A percentile compares a stretch with the other conserved stretches of the same genome.
Conservation (phyloP, 2,113 vertebrate genomes). For the Microcebus lehilahytsara region DNA sequence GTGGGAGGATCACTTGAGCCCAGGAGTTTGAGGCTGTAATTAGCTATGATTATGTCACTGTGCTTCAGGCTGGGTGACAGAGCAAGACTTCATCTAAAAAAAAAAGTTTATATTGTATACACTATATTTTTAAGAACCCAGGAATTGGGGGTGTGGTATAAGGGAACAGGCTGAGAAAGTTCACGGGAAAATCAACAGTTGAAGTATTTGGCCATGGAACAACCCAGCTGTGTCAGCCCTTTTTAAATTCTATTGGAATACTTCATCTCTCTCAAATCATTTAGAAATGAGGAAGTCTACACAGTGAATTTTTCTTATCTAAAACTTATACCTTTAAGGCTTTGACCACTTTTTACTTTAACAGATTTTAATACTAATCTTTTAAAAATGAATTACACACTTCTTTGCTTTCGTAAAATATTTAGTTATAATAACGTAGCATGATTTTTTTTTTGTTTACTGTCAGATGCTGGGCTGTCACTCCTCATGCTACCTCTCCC, state of each 20-base stretch:
- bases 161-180: neutral
- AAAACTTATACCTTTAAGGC: neutral
- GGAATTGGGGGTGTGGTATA: neutral
- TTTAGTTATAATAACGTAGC: neutral
- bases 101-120: neutral
- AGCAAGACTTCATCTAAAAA: no score
- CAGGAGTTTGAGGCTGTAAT: no score
- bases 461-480: neutral
- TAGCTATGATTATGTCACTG: no score
- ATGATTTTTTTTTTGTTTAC: constrained; percentile 26
- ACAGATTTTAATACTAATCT: neutral
- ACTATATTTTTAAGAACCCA: neutral
- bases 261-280: neutral
- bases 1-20: no score
- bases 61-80: no score
- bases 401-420: constrained; percentile 35
- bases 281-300: neutral
- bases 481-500: neutral
- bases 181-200: neutral
- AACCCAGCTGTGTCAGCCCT: neutral
- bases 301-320: constrained; percentile 14
- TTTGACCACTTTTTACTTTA: neutral
- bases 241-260: neutral
- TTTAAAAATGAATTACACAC: neutral
- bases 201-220: neutral